phyloP scores from a whole-genome alignment of 2,888 invertebrate genomes.

The Sphaerolaimus hirsutus region DNA sequence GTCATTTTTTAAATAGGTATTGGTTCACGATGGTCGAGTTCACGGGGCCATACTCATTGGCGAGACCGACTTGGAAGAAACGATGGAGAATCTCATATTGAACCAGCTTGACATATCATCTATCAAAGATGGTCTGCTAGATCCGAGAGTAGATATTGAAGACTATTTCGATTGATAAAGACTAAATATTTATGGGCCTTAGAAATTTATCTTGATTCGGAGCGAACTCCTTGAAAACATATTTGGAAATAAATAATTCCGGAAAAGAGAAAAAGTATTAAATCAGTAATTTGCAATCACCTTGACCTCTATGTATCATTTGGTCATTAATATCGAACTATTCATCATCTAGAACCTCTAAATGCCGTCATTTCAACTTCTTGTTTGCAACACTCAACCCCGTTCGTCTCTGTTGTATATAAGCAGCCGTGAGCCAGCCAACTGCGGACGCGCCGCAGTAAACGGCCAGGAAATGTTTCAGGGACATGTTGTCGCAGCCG shows the following conservation, averaged over 20 bases:
- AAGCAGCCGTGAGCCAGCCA: conserved; percentile 11
- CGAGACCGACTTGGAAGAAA: conserved; percentile 87
- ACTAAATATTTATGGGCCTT: neutral
- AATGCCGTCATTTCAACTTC: too few relatives aligned
- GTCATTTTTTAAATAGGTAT: conserved; percentile 57
- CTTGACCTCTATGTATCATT: too few relatives aligned
- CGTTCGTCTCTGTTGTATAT: too few relatives aligned
- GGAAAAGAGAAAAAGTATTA: too few relatives aligned
- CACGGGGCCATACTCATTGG: conserved; percentile 86
- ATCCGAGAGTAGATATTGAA: conserved; percentile 87
- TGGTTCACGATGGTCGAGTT: conserved; percentile 54
- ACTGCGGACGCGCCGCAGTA: conserved; percentile 14
- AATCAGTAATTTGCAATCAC: too few relatives aligned
- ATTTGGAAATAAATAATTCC: too few relatives aligned
- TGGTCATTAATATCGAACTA: too few relatives aligned
- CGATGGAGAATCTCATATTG: conserved; percentile 84
- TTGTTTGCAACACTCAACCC: too few relatives aligned
- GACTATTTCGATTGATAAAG: conserved; percentile 78
- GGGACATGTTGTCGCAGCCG: conserved; percentile 16
- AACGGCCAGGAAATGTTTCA: conserved; percentile 14
- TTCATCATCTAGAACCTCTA: too few relatives aligned
- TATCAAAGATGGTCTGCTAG: conserved; percentile 68
- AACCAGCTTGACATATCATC: conserved; percentile 67
- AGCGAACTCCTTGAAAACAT: too few relatives aligned
- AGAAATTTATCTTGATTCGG: too few relatives aligned